Evolutionary conservation across 2,888 invertebrate species (phyloP).

Genomic region (Andricus quercusramuli): DNA sequence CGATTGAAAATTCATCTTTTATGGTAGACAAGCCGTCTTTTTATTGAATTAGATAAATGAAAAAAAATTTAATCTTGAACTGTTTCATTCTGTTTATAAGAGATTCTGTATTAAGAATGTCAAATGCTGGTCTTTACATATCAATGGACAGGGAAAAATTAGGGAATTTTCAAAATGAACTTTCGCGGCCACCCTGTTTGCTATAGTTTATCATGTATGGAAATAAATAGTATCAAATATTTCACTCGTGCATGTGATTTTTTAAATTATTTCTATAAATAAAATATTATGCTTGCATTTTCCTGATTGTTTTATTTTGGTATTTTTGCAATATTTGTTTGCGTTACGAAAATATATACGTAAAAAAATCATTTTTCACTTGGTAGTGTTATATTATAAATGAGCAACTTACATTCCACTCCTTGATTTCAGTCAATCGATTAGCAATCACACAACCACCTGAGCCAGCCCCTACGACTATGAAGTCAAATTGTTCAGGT

Average conservation of each 20-base stretch:
- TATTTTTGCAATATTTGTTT: conserved; percentile 29
- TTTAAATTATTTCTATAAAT: not conserved
- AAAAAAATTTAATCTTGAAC: too few relatives aligned
- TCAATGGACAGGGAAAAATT: too few relatives aligned
- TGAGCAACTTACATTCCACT: conserved; percentile 74
- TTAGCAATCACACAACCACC: conserved; percentile 81
- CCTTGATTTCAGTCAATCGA: conserved; percentile 77
- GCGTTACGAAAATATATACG: conserved; percentile 6
- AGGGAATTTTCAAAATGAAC: too few relatives aligned
- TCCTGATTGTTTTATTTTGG: not conserved
- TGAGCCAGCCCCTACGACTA: conserved; percentile 78
- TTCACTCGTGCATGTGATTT: conserved; percentile 14
- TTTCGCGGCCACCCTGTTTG: too few relatives aligned
- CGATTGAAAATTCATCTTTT: too few relatives aligned
- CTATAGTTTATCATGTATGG: not conserved
- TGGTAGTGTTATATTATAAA: too few relatives aligned
- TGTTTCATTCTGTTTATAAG: too few relatives aligned
- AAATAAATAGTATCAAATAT: conserved; percentile 21
- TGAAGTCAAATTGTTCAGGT: conserved; percentile 65
- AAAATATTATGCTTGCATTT: not conserved
- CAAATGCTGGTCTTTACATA: too few relatives aligned
- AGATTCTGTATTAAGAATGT: too few relatives aligned
- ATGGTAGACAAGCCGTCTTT: too few relatives aligned
- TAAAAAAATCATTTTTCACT: not conserved
- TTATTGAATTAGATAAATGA: too few relatives aligned